Base-by-base conservation (phyloP, 1,140 invertebrate genomes). In the Drosophila orosa region DNA sequence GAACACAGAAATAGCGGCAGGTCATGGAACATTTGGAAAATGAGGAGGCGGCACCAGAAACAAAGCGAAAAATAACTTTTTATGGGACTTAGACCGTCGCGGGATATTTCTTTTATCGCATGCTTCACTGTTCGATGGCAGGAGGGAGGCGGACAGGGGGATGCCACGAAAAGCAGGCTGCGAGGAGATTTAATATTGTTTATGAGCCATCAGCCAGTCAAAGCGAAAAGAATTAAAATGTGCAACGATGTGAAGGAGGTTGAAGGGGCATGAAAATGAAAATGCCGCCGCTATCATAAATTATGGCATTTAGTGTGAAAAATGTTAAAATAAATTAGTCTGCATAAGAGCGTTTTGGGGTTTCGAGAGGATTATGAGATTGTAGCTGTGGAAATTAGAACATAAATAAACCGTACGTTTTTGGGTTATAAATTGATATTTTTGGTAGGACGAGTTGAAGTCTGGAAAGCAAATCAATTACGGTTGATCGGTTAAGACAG, bases 271-370 rank as follows among this genome's bases (percentile, higher is more conserved):
- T 74, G 68, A 22, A 74, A 74, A 74, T 73, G 67, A 3, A 71
- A 71, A 71, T 71, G 68, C 68, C 65, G 65, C 72, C 59, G 78
- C 52, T 56, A 45, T 71, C 73, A 86, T 87, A 87, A 86, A 86
- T 87, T 83, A 82, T 76, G 74, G 75, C 79, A 75, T 87, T 86
- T 86, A 82, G 79, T 83, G 69, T 83, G 82, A 75, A 87, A 75
- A 78, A 78, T 82, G 66, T 61, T 72, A 31, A 72, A 78, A 76
- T 68, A 76, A 67, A 74, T 76, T 76, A 59, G 73, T 77, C 56
- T 37, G 56, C 74, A 22, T 37, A 37, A 77, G 50, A 47, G 62
- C 62, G 44, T 48, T 47, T 74, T 39, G 50, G 50, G 24, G 50
- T 40, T 58, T 33, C 22, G 22, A 44, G 37, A n/a, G 60, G 33